Evolutionary conservation across 2,113 vertebrate species (phyloP).

Genomic region (Crotalus tigris): DNA sequence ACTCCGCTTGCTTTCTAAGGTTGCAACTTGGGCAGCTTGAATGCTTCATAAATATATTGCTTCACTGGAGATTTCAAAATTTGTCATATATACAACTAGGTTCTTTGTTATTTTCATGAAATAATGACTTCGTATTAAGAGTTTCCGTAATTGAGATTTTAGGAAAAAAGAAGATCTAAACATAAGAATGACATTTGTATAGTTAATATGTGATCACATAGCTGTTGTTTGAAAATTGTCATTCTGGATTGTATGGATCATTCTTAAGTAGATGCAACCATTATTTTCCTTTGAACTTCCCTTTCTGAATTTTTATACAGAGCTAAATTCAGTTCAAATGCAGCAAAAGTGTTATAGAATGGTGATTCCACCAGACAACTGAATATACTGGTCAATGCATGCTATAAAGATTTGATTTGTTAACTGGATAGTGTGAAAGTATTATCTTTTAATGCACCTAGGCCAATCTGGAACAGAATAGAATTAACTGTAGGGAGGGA

Average conservation of each 20-base stretch:
- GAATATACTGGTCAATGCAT: background rate
- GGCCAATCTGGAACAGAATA: constrained; percentile 50
- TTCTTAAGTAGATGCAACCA: background rate
- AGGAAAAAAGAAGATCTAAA: background rate
- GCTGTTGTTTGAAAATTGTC: constrained; percentile 7
- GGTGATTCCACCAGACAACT: background rate
- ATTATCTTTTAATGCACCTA: constrained; percentile 31
- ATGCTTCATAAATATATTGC: background rate
- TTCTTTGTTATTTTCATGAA: background rate
- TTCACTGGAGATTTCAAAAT: background rate
- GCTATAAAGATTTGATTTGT: background rate
- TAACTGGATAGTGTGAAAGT: background rate
- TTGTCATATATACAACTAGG: background rate
- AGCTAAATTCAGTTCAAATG: background rate
- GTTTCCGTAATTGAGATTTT: background rate
- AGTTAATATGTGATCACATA: background rate
- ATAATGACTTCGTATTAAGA: background rate
- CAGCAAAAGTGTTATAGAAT: constrained; percentile 36
- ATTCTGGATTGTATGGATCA: constrained; percentile 1
- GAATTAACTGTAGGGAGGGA: constrained; percentile 31
- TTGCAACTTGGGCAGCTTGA: background rate
- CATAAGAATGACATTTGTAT: background rate
- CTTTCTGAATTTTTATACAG: constrained; percentile 27
- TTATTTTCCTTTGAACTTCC: constrained; percentile 1
- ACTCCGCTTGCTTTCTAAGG: background rate